A percentile compares a stretch with the other conserved stretches of the same genome.
These are phyloP conservation scores for Pipistrellus kuhlii DNA, from an alignment of 2,797 vertebrate genomes.

Conservation along the genomic window DNA sequence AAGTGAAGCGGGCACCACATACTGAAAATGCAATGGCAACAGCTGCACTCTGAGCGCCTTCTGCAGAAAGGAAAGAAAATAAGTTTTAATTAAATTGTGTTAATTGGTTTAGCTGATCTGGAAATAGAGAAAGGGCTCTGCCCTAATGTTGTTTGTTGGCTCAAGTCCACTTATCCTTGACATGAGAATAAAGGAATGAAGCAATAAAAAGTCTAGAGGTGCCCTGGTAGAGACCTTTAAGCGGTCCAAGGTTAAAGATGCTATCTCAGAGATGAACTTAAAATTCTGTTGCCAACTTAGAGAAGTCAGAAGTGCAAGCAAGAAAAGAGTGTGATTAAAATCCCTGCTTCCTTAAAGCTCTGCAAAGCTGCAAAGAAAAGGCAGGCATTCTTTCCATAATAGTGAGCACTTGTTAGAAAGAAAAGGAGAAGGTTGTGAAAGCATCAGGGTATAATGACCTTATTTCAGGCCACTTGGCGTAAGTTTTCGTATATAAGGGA, in stretches of 20 bases:
- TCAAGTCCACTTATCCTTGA: slow-evolving; percentile 79
- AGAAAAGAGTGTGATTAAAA: slow-evolving; percentile 83
- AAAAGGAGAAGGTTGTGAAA: slow-evolving; percentile 74
- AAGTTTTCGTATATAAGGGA: slow-evolving; percentile 75
- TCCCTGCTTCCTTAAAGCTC: slow-evolving; percentile 75
- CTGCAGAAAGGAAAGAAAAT: slow-evolving; percentile 80
- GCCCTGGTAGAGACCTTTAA: slow-evolving; percentile 71
- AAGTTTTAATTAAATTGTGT: slow-evolving; percentile 85
- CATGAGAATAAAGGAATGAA: slow-evolving; percentile 84
- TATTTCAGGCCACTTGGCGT: slow-evolving; percentile 75
- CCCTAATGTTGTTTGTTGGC: slow-evolving; percentile 83
- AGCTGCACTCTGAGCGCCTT: slow-evolving; percentile 78
- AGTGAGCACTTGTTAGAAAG: slow-evolving; percentile 76
- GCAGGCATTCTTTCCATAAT: slow-evolving; percentile 75
- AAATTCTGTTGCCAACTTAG: slow-evolving; percentile 77
- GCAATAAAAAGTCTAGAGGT: slow-evolving; percentile 80
- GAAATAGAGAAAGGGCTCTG: slow-evolving; percentile 62
- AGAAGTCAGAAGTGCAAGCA: slow-evolving; percentile 81
- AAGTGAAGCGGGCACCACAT: slow-evolving; percentile 70
- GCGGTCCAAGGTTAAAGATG: slow-evolving; percentile 76
- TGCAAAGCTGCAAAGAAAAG: slow-evolving; percentile 75
- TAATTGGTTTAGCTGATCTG: slow-evolving; percentile 83
- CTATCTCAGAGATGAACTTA: slow-evolving; percentile 79
- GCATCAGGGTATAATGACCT: slow-evolving; percentile 63
- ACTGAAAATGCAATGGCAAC: slow-evolving; percentile 73